A percentile compares a stretch with the other conserved stretches of the same genome.
These are phyloP conservation scores for Melipona beecheii DNA, from an alignment of 2,888 invertebrate species.

Conservation along the genomic window DNA sequence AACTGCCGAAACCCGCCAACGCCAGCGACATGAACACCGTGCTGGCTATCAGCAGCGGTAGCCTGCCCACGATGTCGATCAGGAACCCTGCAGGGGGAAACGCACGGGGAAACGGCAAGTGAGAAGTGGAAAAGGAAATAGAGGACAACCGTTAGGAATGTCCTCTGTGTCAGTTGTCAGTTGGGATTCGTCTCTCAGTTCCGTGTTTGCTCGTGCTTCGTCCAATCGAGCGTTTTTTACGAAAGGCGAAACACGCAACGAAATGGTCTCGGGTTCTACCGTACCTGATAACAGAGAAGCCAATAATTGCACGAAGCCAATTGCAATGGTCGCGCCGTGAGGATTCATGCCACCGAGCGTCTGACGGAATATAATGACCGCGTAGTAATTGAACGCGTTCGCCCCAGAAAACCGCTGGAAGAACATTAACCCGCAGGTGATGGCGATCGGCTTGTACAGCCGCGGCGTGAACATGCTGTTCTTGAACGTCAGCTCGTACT, in stretches of 20 bases:
- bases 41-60: constrained; percentile 93
- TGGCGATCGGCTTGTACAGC: constrained; percentile 90
- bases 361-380: constrained; percentile 93
- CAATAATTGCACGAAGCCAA: constrained; percentile 93
- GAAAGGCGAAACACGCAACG: not conserved
- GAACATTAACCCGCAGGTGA: constrained; percentile 94
- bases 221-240: no score
- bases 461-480: constrained; percentile 82
- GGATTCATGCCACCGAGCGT: constrained; percentile 93
- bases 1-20: constrained; percentile 93
- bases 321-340: constrained; percentile 93
- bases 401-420: constrained; percentile 94
- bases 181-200: no score
- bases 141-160: not conserved
- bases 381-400: constrained; percentile 93
- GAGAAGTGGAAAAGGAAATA: not conserved
- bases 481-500: constrained; percentile 81
- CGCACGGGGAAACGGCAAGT: not conserved
- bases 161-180: not conserved
- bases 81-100: constrained; percentile 85
- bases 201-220: no score
- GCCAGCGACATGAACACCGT: constrained; percentile 94
- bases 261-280: not conserved
- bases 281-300: constrained; percentile 91
- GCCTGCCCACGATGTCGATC: constrained; percentile 93